phyloP scores from a whole-genome alignment of 2,888 invertebrate species.

The Latrodectus elegans region DNA sequence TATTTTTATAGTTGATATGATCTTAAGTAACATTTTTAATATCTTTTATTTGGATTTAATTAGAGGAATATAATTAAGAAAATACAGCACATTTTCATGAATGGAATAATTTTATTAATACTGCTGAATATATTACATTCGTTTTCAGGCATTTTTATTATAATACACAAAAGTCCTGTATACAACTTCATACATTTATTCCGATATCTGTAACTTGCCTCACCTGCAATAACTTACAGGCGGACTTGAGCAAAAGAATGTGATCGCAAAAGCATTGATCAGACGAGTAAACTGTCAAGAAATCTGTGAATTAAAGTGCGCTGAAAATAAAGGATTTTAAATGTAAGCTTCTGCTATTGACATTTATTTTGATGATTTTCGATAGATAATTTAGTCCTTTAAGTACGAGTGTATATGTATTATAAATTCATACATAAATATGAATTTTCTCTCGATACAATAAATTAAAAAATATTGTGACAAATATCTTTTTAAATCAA shows the following conservation, averaged over 20 bases:
- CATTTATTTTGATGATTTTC: no score
- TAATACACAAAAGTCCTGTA: no score
- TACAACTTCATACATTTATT: conserved; percentile 28
- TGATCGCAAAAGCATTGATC: conserved; percentile 33
- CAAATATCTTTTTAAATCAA: no score
- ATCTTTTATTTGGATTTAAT: neutral
- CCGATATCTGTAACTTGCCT: conserved; percentile 57
- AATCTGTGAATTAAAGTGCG: conserved; percentile 35
- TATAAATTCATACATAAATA: no score
- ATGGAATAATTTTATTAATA: conserved; percentile 66
- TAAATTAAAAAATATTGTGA: no score
- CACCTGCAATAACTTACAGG: conserved; percentile 21
- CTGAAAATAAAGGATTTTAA: conserved; percentile 12
- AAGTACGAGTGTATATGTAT: no score
- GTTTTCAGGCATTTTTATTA: conserved; percentile 14
- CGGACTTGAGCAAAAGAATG: conserved; percentile 48
- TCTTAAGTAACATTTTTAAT: neutral
- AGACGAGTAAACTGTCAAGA: conserved; percentile 46
- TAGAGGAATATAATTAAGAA: neutral
- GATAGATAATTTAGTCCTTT: no score
- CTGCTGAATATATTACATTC: conserved; percentile 64
- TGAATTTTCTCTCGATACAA: no score
- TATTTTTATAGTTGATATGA: neutral
- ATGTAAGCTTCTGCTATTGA: no score
- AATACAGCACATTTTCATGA: conserved; percentile 6